These are phyloP conservation scores for Phyllostomus hastatus DNA, from an alignment of 2,113 vertebrate genomes.

Conservation along the genomic window DNA sequence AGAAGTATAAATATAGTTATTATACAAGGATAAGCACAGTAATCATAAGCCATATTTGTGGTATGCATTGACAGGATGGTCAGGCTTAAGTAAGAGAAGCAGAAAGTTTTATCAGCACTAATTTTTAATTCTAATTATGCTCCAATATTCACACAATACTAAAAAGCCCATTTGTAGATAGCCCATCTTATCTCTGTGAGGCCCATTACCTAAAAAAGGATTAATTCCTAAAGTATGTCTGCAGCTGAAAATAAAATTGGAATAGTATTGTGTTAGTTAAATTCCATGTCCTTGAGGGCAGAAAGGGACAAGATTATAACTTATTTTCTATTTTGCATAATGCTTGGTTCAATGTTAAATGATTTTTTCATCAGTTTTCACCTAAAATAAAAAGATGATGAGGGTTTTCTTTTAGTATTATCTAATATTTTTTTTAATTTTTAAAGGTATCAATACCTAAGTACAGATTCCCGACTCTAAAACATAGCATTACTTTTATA, in stretches of 20 bases:
- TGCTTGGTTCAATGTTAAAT: neutral
- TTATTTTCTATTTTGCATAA: constrained; percentile 15
- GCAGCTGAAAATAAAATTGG: neutral
- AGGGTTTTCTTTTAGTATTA: neutral
- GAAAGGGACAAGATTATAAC: neutral
- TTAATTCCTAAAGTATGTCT: neutral
- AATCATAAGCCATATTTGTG: neutral
- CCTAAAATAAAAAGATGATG: neutral
- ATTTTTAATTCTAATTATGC: neutral
- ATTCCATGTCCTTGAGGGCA: neutral
- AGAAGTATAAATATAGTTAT: neutral
- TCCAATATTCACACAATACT: neutral
- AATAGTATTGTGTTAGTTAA: neutral
- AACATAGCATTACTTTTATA: neutral
- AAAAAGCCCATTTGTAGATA: neutral
- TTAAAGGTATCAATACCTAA: neutral
- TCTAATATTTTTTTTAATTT: neutral
- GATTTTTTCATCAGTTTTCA: neutral
- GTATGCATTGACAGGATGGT: neutral
- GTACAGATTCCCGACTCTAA: neutral
- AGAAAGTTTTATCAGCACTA: neutral
- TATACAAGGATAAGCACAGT: neutral
- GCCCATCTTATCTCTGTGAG: neutral
- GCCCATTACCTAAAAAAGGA: neutral
- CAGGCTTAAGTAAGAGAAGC: neutral